Conservation (phyloP, 2,888 invertebrate genomes). For the Ischnus inquisitorius region DNA sequence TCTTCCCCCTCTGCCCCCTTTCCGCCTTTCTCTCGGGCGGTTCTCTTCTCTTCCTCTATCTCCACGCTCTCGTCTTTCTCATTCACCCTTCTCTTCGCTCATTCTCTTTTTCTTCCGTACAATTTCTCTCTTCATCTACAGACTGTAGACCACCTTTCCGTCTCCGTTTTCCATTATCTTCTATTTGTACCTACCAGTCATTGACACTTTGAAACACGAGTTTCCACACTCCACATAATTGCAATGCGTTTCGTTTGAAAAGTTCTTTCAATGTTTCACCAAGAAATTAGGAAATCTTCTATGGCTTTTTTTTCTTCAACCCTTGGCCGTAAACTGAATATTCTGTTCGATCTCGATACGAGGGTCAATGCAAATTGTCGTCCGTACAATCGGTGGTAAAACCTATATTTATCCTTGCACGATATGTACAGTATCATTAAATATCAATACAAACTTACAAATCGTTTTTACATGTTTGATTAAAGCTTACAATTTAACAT, state of each 20-base stretch:
- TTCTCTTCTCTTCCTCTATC: constrained; percentile 53
- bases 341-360: no score
- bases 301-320: no score
- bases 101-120: constrained; percentile 26
- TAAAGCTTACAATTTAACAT: no score
- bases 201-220: constrained; percentile 11
- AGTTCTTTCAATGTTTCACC: background rate
- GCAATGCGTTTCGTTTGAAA: background rate
- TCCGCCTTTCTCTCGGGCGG: constrained; percentile 45
- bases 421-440: no score
- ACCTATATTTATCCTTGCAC: no score
- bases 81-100: constrained; percentile 20
- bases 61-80: constrained; percentile 58
- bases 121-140: background rate
- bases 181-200: constrained; percentile 39
- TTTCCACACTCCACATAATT: background rate
- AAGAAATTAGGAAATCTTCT: no score
- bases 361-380: no score
- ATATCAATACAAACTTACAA: no score
- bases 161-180: constrained; percentile 54
- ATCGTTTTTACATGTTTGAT: no score
- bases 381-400: no score
- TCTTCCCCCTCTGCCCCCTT: constrained; percentile 49
- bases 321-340: no score
- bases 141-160: constrained; percentile 8